phyloP scores from a whole-genome alignment of 2,113 vertebrate species.

The Tetrao urogallus region DNA sequence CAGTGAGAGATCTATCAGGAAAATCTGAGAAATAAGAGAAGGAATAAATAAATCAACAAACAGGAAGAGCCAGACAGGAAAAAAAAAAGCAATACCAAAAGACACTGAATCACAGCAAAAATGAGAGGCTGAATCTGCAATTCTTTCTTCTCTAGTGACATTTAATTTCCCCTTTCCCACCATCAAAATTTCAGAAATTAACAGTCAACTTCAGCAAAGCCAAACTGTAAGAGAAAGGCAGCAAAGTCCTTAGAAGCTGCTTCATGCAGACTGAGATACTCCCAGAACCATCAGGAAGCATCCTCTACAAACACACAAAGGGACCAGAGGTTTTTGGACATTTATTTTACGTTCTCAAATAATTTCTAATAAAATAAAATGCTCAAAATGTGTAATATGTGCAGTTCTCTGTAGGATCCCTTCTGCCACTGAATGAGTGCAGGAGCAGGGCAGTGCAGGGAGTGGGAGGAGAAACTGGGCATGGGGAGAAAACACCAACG shows the following conservation, averaged over 20 bases:
- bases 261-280: neutral
- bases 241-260: neutral
- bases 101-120: neutral
- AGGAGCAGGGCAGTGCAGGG: neutral
- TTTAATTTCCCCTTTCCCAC: slow-evolving; percentile 25
- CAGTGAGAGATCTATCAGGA: neutral
- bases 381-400: neutral
- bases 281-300: fast-evolving
- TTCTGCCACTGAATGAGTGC: neutral
- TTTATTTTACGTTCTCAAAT: slow-evolving; percentile 31
- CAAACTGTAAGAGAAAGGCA: slow-evolving; percentile 42
- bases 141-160: slow-evolving; percentile 5
- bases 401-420: neutral
- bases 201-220: neutral
- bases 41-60: neutral
- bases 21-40: neutral
- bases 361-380: slow-evolving; percentile 29
- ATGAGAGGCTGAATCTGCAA: neutral
- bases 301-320: neutral
- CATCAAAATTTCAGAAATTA: slow-evolving; percentile 13
- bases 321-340: neutral
- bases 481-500: neutral
- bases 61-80: neutral
- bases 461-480: neutral
- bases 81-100: neutral